Conservation (phyloP, 2,113 vertebrate genomes). For the Chloropsis hardwickii region DNA sequence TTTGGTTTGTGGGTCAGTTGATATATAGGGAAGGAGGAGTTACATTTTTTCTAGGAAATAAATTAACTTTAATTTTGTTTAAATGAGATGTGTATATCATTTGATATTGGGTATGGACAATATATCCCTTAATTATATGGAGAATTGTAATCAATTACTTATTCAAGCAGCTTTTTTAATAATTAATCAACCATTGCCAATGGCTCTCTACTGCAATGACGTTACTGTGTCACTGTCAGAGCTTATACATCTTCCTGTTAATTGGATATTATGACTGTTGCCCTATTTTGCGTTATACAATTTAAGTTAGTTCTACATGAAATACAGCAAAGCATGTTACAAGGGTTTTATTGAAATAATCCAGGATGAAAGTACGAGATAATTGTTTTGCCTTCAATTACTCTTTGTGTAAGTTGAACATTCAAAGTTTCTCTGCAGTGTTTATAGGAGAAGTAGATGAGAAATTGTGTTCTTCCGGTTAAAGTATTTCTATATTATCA, state of each 20-base stretch:
- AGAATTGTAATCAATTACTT: conserved; percentile 14
- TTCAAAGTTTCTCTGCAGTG: not conserved
- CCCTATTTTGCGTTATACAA: not conserved
- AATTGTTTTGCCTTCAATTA: not conserved
- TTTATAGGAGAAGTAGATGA: not conserved
- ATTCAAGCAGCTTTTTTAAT: not conserved
- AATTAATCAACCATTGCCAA: not conserved
- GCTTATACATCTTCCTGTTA: not conserved
- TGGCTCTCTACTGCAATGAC: not conserved
- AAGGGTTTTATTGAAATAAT: not conserved
- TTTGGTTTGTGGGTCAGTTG: not conserved
- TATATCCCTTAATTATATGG: not conserved
- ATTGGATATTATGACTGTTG: not conserved
- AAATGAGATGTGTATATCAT: not conserved
- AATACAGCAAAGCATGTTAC: not conserved
- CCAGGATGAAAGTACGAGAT: not conserved
- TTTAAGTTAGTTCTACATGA: not conserved
- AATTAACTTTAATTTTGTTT: not conserved
- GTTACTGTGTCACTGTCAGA: conserved; percentile 1
- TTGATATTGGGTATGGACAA: not conserved
- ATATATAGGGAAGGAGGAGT: not conserved
- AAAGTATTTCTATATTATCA: not conserved
- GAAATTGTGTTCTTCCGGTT: not conserved
- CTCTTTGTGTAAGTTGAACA: not conserved
- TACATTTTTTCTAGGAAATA: not conserved